Evolutionary conservation across 2,888 invertebrate genomes (phyloP).

Genomic region (Caenorhabditis panamensis): DNA sequence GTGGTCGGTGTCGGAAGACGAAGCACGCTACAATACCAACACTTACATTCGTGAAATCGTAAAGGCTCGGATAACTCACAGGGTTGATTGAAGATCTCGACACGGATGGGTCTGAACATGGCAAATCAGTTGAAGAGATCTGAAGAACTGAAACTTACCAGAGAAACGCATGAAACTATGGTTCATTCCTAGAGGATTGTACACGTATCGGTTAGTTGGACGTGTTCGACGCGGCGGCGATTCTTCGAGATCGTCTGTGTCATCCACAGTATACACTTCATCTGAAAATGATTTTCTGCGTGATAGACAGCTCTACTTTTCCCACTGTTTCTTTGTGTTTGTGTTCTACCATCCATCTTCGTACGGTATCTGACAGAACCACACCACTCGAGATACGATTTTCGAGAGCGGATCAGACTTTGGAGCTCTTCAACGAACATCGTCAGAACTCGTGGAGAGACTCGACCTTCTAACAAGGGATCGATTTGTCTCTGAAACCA

Average conservation of each 20-base stretch:
- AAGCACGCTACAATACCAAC: slow-evolving; percentile 28
- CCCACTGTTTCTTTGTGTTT: slow-evolving; percentile 6
- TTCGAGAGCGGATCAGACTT: slow-evolving; percentile 17
- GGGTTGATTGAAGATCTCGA: background rate
- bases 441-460: background rate
- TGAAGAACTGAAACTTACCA: too few relatives aligned
- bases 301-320: background rate
- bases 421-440: slow-evolving; percentile 5
- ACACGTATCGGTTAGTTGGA: too few relatives aligned
- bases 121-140: too few relatives aligned
- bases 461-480: background rate
- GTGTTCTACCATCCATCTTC: slow-evolving; percentile 5
- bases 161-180: too few relatives aligned
- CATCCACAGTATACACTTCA: slow-evolving; percentile 32
- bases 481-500: slow-evolving; percentile 19
- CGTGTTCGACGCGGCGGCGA: background rate
- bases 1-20: slow-evolving; percentile 51
- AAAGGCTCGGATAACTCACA: slow-evolving; percentile 23
- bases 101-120: too few relatives aligned
- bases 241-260: background rate
- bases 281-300: slow-evolving; percentile 13
- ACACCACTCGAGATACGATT: slow-evolving; percentile 37
- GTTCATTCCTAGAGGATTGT: too few relatives aligned
- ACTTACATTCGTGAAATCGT: slow-evolving; percentile 11
- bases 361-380: slow-evolving; percentile 26